These are phyloP conservation scores for Prochilodus magdalenae DNA, from an alignment of 2,113 vertebrate genomes.

Conservation along the genomic window DNA sequence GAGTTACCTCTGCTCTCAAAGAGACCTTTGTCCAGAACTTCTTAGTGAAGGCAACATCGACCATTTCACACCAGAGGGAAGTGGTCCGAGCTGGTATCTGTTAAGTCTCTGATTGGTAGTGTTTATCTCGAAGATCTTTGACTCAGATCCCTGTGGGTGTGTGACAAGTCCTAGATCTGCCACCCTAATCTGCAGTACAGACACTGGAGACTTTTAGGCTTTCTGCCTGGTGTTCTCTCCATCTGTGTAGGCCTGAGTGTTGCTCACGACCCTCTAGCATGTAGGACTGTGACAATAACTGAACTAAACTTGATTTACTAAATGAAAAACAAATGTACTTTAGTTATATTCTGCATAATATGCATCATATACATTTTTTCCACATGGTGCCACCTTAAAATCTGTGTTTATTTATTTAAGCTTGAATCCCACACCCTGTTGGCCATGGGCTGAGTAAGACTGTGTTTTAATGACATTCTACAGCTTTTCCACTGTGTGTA, in stretches of 20 bases:
- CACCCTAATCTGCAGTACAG: not conserved
- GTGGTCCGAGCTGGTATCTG: not conserved
- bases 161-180: not conserved
- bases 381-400: too few species aligned
- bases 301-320: too few species aligned
- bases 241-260: too few species aligned
- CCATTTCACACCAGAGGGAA: not conserved
- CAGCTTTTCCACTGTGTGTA: not conserved
- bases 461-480: not conserved
- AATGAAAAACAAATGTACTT: too few species aligned
- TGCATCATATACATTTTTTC: too few species aligned
- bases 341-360: too few species aligned
- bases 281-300: too few species aligned
- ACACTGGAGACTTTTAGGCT: not conserved
- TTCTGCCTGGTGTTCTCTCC: not conserved
- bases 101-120: not conserved
- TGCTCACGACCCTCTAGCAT: too few species aligned
- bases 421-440: not conserved
- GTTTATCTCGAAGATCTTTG: not conserved
- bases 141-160: not conserved
- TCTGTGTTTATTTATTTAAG: not conserved
- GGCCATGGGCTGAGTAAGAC: not conserved
- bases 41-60: not conserved
- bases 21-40: slow-evolving; percentile 13
- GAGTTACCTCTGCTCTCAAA: slow-evolving; percentile 28